Base-by-base conservation (phyloP, 2,888 invertebrate genomes). In the Salpingus planirostris region DNA sequence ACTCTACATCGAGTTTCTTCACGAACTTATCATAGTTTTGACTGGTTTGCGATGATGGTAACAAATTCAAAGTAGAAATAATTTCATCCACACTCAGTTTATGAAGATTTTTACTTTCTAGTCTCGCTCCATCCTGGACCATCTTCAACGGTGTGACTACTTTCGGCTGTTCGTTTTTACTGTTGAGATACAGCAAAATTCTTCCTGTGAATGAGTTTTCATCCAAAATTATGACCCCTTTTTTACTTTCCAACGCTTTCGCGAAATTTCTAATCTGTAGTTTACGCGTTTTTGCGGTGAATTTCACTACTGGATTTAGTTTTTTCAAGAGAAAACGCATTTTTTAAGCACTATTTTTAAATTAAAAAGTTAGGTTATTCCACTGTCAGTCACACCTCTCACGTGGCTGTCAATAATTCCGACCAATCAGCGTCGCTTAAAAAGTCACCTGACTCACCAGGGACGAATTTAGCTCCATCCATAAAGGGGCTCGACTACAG, bases 1-100 rank as follows among this genome's bases (percentile, higher is more conserved):
- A 63, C 50, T 58, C 56, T n/a, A 33, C 29, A 43, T 65, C 64
- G 15, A 64, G n/a, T 36, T 23, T 42, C 25, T 26, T 53, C 43
- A 11, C 60, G 29, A 18, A 57, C 36, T 29, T 37, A 46, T 7
- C 44, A 33, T 22, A 50, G 49, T 5, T 33, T 51, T 40, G 13
- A 35, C 30, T 32, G 40, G 38, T 24, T 34, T n/a, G 13, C 2
- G 33, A 31, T 24, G 45, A 26, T 24, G 31, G 35, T 28, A 52
- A 37, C 11, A 21, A 24, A 15, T 25, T 42, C 14, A 49, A 32
- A 12, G 35, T 29, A 8, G 27, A 15, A 7, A 43, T 24, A 5
- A 52, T 35, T 31, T 42, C 36, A 13, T 38, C 21, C 6, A 31
- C 36, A 18, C 41, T 40, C 15, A 30, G 36, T 22, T 40, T 39